Conservation (phyloP, 1,140 invertebrate genomes). For the Zaprionus davidi region DNA sequence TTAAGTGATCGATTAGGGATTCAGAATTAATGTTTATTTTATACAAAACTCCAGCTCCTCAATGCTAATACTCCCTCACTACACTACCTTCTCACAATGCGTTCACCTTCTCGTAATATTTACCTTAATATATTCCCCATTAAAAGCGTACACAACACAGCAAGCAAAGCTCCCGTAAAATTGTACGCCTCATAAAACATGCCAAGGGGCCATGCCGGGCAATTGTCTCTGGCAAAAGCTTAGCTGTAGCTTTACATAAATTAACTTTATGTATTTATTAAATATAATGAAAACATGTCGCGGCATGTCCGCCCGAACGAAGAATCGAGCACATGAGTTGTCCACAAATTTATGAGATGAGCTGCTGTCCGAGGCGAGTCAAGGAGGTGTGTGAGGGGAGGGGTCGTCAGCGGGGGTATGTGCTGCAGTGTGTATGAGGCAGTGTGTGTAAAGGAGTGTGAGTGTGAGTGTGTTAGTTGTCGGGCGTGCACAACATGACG, state of each 20-base stretch:
- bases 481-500: slow-evolving; percentile 37
- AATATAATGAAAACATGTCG: slow-evolving; percentile 42
- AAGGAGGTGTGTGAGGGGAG: background rate
- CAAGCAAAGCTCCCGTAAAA: background rate
- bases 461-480: background rate
- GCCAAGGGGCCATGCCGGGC: background rate
- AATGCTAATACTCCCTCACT: background rate
- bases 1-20: too few species aligned
- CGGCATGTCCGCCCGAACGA: slow-evolving; percentile 1
- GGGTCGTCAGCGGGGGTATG: background rate
- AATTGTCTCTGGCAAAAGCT: slow-evolving; percentile 19
- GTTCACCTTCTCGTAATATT: background rate
- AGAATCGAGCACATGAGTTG: slow-evolving; percentile 8
- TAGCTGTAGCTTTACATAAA: slow-evolving; percentile 32
- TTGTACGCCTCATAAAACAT: background rate
- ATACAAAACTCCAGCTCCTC: background rate
- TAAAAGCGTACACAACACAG: background rate
- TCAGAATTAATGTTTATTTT: too few species aligned
- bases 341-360: slow-evolving; percentile 32
- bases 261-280: slow-evolving; percentile 48
- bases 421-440: background rate
- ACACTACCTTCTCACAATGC: background rate
- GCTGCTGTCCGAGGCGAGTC: too few species aligned
- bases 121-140: background rate
- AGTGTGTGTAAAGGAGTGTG: background rate